Base-by-base conservation (phyloP, 2,888 invertebrate genomes). In the Ophion obscuratus region DNA sequence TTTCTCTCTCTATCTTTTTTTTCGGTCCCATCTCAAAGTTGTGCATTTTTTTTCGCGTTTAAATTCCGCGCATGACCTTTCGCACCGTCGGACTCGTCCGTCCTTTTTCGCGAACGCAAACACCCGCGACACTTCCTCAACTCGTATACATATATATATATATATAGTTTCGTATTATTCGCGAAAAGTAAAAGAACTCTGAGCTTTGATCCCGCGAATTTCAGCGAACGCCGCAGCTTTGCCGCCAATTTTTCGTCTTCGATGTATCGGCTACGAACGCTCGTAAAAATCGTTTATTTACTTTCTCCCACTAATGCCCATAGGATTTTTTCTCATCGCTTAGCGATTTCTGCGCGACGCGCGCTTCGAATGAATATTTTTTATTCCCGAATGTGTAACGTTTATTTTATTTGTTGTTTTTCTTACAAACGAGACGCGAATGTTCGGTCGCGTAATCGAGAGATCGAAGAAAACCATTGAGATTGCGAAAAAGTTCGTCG, bases 1-100 rank as follows among this genome's bases (percentile, higher is more conserved):
- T 27, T 24, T 27, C 27, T 27, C 62, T 53, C 11, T 53, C 53
- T 53, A 2, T 17, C 53, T 2, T 5, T 17, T 17, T 17, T 53
- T 64, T 75, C 75, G 57, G 62, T 75, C 78, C 79, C 82, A 75
- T 82, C 79, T 80, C 76, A 53, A 80, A 62, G 20, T 40, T 59
- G 64, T 78, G 36, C 9, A 9, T 40, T 40, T 40, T 40, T 40
- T 20, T 68, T n/a, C 17, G 11, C 40, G 40, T 40, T 7, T 40
- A 40, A 40, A 40, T 31, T 31, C 31, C 1, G 31, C 31, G 31
- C 1, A 47, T 11, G 10, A 47, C 4, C 47, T 47, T 14, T 9
- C 10, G 7, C 11, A 3, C 14, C 47, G 14, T 47, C 47, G 11
- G 1, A 62, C 27, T 14, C 62, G 31, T 24, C 24, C 24, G 20